phyloP scores from a whole-genome alignment of 1,140 invertebrate genomes.

The Drosophila chauvacae region DNA sequence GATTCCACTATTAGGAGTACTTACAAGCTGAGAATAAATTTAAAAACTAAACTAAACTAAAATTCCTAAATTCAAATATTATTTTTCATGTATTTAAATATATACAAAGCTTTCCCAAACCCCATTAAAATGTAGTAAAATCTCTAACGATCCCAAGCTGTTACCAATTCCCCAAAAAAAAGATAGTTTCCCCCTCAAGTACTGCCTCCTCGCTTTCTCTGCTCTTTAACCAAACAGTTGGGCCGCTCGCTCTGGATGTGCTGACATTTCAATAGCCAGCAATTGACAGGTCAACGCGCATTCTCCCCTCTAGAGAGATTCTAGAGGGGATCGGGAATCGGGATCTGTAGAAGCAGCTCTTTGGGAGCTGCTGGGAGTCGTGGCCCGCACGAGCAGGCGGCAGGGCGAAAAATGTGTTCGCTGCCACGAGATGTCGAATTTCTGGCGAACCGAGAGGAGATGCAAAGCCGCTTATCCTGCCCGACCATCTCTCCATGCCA shows the following conservation, averaged over 20 bases:
- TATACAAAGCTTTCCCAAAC: background rate
- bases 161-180: background rate
- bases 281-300: slow-evolving; percentile 85
- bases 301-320: slow-evolving; percentile 20
- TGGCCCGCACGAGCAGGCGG: slow-evolving; percentile 42
- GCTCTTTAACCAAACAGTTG: slow-evolving; percentile 11
- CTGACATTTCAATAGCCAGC: slow-evolving; percentile 84
- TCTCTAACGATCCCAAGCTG: background rate
- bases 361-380: slow-evolving; percentile 11
- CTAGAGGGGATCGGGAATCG: background rate
- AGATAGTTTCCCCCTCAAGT: no score
- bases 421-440: slow-evolving; percentile 51
- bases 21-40: no score
- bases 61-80: no score
- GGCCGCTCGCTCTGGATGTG: slow-evolving; percentile 39
- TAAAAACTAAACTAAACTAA: no score
- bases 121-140: background rate
- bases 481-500: slow-evolving; percentile 48
- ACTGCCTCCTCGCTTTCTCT: background rate
- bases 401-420: slow-evolving; percentile 33
- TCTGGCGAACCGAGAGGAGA: slow-evolving; percentile 50
- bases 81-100: background rate
- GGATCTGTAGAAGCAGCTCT: background rate
- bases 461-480: slow-evolving; percentile 46
- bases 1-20: no score